Evolutionary conservation across 2,888 invertebrate genomes (phyloP).

Genomic region (Plebejus anna): DNA sequence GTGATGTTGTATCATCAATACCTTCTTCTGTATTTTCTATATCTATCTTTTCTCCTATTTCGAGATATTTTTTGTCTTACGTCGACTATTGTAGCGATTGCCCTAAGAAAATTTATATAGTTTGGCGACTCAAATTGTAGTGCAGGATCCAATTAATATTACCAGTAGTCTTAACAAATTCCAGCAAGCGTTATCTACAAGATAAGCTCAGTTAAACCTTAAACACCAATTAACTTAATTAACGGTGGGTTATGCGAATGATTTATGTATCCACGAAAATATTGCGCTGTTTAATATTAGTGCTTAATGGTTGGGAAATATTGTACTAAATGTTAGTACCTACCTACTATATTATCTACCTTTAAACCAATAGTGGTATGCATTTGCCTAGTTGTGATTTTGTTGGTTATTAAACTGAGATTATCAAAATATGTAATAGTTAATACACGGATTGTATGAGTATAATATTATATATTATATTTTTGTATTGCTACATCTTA

Average conservation of each 20-base stretch:
- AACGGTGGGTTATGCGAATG: constrained; percentile 11
- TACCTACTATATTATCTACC: background rate
- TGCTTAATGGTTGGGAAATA: background rate
- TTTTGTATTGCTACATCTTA: no score
- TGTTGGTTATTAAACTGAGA: no score
- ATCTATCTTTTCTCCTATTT: background rate
- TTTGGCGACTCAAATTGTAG: background rate
- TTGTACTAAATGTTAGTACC: background rate
- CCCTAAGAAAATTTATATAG: background rate
- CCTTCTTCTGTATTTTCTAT: background rate
- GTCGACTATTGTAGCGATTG: background rate
- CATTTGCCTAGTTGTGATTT: no score
- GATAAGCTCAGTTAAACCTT: constrained; percentile 19
- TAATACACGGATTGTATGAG: no score
- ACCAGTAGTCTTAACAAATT: constrained; percentile 23
- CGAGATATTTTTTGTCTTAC: background rate
- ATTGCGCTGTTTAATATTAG: background rate
- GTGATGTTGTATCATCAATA: background rate
- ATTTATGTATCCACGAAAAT: constrained; percentile 25
- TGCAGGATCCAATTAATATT: constrained; percentile 15
- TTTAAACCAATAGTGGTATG: background rate
- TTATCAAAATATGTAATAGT: no score
- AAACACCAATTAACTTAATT: constrained; percentile 19
- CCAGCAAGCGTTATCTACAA: constrained; percentile 1
- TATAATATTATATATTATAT: no score